Evolutionary conservation across 2,113 vertebrate species (phyloP), one percentile per base, ranked within the genome.

Genomic region (Erythrocebus patas): DNA sequence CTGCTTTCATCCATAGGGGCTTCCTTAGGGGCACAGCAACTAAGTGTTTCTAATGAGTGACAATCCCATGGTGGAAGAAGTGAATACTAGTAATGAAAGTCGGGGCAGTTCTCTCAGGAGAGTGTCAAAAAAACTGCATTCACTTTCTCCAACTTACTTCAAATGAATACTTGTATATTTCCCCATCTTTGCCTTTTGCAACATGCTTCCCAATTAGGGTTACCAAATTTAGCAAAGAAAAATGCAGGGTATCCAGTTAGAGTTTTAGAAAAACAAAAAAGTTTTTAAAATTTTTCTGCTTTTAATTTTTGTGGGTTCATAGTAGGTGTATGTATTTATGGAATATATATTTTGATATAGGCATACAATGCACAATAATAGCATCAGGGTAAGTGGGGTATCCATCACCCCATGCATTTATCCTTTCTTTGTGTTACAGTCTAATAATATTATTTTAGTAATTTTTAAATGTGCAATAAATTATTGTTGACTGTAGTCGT

Each of bases 151-250:
- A n/a, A 40, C 38, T 40, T 1, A 35, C 38, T 86, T 91, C 75
- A 57, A 5, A 43, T 68, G 6, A 89, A 80, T 20, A 43, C 1
- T 0, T 0, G 5, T 59, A 0, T 68, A 40, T 59, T 82, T 6
- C 35, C 38, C 12, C 30, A 10, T 17, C 23, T 57, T 43, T 68
- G 23, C 38, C 61, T 93, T 52, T 40, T 43, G 6, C 40, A 81
- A 50, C 8, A 8, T n/a, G 35, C n/a, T 81, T 90, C 80, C n/a
- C 30, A 43, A 27, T 86, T 82, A 25, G 30, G 45, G 32, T 45
- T 68, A 35, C 9, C n/a, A 45, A 52, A 55, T 38, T 68, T 81
- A 70, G 23, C 57, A 82, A 81, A 61, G 50, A 84, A 72, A 96
- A 89, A 50, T 76, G 50, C 8, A 35, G 43, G 52, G 3, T 48